Percentiles rank a stretch among this genome's conserved stretches.
phyloP scores from a whole-genome alignment of 1,140 invertebrate genomes.

The Pristionchus pacificus region DNA sequence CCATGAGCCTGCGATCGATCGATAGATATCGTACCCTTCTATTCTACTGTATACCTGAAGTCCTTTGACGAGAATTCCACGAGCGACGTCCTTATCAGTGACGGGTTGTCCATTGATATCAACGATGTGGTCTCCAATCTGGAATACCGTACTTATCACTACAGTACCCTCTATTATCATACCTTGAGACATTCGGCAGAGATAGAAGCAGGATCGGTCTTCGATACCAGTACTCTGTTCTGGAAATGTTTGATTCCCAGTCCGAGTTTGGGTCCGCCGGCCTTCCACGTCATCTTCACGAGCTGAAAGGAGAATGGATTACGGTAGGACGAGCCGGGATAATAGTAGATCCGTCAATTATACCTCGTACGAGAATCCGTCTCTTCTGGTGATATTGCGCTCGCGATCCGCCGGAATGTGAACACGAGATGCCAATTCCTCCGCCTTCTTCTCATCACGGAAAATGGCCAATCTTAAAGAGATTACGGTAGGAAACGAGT shows the following conservation, averaged over 20 bases:
- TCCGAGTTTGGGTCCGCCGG: conserved; percentile 45
- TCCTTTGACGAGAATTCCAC: conserved; percentile 41
- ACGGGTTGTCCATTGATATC: conserved; percentile 46
- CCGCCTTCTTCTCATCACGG: conserved; percentile 37
- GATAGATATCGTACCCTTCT: background rate
- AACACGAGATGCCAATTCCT: conserved; percentile 35
- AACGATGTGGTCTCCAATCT: conserved; percentile 46
- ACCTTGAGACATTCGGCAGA: conserved; percentile 22
- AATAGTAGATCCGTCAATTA: background rate
- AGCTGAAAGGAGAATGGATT: conserved; percentile 23
- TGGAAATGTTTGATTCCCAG: conserved; percentile 49
- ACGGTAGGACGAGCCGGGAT: no score
- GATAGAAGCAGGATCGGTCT: conserved; percentile 24
- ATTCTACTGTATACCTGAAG: conserved; percentile 26
- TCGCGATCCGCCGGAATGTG: conserved; percentile 48
- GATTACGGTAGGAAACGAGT: no score
- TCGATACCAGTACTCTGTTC: conserved; percentile 36
- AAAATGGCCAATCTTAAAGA: conserved; percentile 8
- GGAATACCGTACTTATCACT: background rate
- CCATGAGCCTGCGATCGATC: conserved; percentile 4
- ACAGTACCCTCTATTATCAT: background rate
- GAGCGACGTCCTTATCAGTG: conserved; percentile 51
- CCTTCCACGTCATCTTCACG: conserved; percentile 42
- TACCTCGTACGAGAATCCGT: conserved; percentile 41
- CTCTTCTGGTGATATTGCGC: conserved; percentile 46